Evolutionary conservation across 1,140 invertebrate genomes (phyloP), one percentile per base, ranked within the genome.

Genomic region (Scylla paramamosain): DNA sequence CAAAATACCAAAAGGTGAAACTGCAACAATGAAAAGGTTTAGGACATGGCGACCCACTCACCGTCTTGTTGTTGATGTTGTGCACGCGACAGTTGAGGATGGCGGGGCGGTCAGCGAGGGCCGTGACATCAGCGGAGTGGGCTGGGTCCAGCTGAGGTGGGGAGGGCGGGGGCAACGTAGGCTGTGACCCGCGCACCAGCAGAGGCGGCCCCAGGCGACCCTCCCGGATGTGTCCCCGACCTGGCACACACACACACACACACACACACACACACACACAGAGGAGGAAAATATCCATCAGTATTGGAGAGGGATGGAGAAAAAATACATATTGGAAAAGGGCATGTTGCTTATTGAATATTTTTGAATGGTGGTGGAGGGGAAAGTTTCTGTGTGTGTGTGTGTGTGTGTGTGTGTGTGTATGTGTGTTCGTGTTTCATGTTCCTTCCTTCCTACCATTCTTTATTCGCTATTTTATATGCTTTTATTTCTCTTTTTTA

Each of bases 11-110:
- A n/a, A n/a, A n/a, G n/a, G n/a, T n/a, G n/a, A n/a, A 39, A 39
- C 6, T 39, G 1, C 39, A 39, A 39, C 39, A 39, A 39, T 2
- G 39, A 39, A 39, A 39, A 2, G 39, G 1, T 39, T 39, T 39
- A 39, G 39, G 39, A 39, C 39, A 39, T 39, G 39, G 16, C 52
- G 52, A 14, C 52, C 0, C 20, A 97, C 98, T 98, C 97, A 99
- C 98, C 97, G 98, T 99, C 97, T 98, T 98, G 97, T 99, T 98
- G 94, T 98, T 98, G 96, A 99, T 97, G 97, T 98, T 98, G 97
- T 98, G 98, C 52, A 99, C 98, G 94, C 98, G 97, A 96, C 98
- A 99, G 96, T 98, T 98, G 96, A 99, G 97, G 96, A 98, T 98
- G 29, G 98, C 98, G 29, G 98, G 98, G 96, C 98, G 98, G 94